Conservation (phyloP, 1,140 invertebrate species). For the Papilio aristodemus region DNA sequence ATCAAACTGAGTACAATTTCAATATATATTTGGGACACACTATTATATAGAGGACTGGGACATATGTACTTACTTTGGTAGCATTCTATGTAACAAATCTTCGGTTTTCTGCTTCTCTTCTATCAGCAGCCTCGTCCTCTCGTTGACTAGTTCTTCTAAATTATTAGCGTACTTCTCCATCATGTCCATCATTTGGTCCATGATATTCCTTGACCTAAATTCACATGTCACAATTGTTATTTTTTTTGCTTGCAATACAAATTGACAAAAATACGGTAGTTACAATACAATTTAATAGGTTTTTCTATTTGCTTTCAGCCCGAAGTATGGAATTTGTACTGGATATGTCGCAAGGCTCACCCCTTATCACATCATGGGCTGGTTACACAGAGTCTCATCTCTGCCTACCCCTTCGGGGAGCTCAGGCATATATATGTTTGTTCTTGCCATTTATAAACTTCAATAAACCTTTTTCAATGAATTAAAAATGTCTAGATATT, state of each 20-base stretch:
- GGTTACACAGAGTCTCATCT: too few relatives aligned
- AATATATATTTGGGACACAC: slow-evolving; percentile 23
- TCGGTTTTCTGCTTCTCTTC: slow-evolving; percentile 97
- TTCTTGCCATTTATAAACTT: too few relatives aligned
- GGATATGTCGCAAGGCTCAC: too few relatives aligned
- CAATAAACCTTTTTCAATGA: too few relatives aligned
- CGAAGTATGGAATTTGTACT: too few relatives aligned
- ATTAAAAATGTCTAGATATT: too few relatives aligned
- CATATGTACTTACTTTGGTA: slow-evolving; percentile 87
- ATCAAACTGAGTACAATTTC: slow-evolving; percentile 1
- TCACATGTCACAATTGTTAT: slow-evolving; percentile 28
- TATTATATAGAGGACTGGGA: not conserved
- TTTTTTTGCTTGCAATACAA: not conserved
- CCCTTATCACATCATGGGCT: too few relatives aligned
- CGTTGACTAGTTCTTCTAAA: slow-evolving; percentile 95
- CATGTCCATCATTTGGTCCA: slow-evolving; percentile 98
- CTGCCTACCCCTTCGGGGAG: too few relatives aligned
- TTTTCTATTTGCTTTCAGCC: too few relatives aligned
- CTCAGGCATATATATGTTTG: too few relatives aligned
- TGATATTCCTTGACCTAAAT: slow-evolving; percentile 90
- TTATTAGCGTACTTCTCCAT: slow-evolving; percentile 97
- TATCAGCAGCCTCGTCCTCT: slow-evolving; percentile 91
- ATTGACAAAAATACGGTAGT: too few relatives aligned
- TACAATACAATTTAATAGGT: too few relatives aligned
- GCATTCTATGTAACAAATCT: slow-evolving; percentile 94